Evolutionary conservation across 1,140 invertebrate genomes (phyloP).

Genomic region (Sycophila sp.): DNA sequence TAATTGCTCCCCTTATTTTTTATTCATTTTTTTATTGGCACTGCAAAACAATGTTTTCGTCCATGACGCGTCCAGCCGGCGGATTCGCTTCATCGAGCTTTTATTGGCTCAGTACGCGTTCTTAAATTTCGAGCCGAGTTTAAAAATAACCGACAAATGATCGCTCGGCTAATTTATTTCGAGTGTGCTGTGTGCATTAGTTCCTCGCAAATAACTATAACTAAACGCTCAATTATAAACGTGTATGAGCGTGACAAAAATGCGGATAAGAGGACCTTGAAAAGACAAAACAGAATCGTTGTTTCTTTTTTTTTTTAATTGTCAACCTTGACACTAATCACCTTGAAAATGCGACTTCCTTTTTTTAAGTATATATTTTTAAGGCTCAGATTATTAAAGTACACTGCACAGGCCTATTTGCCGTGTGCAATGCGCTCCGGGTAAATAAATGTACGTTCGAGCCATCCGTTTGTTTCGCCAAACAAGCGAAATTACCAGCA

Average conservation of each 20-base stretch:
- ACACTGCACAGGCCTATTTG: background rate
- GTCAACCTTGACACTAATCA: background rate
- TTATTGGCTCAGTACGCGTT: background rate
- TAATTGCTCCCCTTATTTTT: background rate
- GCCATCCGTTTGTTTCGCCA: constrained; percentile 30
- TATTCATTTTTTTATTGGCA: background rate
- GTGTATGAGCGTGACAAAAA: too few relatives aligned
- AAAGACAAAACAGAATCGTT: too few relatives aligned
- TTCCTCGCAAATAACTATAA: too few relatives aligned
- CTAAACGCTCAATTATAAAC: too few relatives aligned
- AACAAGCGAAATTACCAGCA: constrained; percentile 33
- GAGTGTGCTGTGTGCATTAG: too few relatives aligned
- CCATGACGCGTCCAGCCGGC: background rate
- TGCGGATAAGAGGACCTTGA: too few relatives aligned
- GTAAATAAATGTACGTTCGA: constrained; percentile 7
- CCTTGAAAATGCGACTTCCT: background rate
- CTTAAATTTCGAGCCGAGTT: background rate
- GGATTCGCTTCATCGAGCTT: background rate
- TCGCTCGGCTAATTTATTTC: too few relatives aligned
- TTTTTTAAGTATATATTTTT: background rate
- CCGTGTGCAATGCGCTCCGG: background rate
- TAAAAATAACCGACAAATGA: too few relatives aligned
- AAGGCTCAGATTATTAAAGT: background rate
- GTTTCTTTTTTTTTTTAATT: background rate
- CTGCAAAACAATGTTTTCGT: background rate